Conservation (phyloP, 1,140 invertebrate genomes). For the Chymomyza costata region DNA sequence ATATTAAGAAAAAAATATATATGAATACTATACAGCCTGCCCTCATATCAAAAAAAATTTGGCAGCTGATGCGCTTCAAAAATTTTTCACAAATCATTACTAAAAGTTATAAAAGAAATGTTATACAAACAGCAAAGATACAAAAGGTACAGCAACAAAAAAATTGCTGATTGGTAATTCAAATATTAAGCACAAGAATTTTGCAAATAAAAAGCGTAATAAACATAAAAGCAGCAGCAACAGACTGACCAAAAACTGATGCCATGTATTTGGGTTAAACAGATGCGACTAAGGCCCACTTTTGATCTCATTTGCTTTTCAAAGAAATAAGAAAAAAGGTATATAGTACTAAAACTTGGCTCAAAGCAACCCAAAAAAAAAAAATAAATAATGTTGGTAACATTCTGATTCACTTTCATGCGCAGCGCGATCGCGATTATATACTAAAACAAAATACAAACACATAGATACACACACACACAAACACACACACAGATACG, state of each 20-base stretch:
- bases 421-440: slow-evolving; percentile 52
- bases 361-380: slow-evolving; percentile 9
- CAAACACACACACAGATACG: slow-evolving; percentile 16
- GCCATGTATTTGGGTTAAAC: slow-evolving; percentile 58
- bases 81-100: slow-evolving; percentile 42
- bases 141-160: not conserved
- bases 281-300: slow-evolving; percentile 68
- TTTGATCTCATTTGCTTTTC: slow-evolving; percentile 68
- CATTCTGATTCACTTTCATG: slow-evolving; percentile 72
- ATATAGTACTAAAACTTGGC: no score
- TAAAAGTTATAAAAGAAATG: slow-evolving; percentile 38
- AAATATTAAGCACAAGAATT: no score
- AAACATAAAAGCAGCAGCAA: slow-evolving; percentile 1
- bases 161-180: no score
- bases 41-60: slow-evolving; percentile 19
- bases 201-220: not conserved
- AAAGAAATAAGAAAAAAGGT: slow-evolving; percentile 43
- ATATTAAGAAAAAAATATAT: no score
- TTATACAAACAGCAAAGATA: slow-evolving; percentile 36
- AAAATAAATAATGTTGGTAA: slow-evolving; percentile 13
- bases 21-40: no score
- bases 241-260: not conserved
- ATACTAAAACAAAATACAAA: not conserved
- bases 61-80: slow-evolving; percentile 33
- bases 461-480: slow-evolving; percentile 5